Percentiles rank a stretch among this genome's conserved stretches.
phyloP scores from a whole-genome alignment of 30 jellyfish, hydroid and myxozoan genomes.

The Haliclystus octoradiatus region DNA sequence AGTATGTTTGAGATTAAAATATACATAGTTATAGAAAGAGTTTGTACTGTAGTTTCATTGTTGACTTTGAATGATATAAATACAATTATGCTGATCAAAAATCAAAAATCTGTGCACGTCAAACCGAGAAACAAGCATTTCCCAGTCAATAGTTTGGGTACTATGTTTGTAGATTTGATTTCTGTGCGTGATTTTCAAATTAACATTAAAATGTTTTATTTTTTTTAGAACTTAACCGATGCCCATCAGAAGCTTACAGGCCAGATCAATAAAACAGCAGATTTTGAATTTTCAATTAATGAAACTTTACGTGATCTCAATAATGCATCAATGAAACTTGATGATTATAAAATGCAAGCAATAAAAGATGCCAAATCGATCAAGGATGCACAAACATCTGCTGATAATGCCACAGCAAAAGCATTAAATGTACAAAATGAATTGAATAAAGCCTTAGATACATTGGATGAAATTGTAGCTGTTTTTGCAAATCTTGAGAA shows the following conservation, averaged over 20 bases:
- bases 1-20: too few relatives aligned
- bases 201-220: too few relatives aligned
- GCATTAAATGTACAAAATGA: slow-evolving; percentile 30
- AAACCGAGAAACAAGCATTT: too few relatives aligned
- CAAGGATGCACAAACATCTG: slow-evolving; percentile 11
- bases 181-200: too few relatives aligned
- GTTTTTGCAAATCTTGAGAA: slow-evolving; percentile 33
- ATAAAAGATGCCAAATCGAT: slow-evolving; percentile 46
- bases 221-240: too few relatives aligned
- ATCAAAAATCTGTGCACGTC: too few relatives aligned
- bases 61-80: too few relatives aligned
- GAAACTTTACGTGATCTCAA: slow-evolving; percentile 27
- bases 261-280: slow-evolving; percentile 10
- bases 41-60: too few relatives aligned
- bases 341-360: slow-evolving; percentile 41
- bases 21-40: too few relatives aligned
- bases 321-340: slow-evolving; percentile 16
- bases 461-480: slow-evolving; percentile 52
- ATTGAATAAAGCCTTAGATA: slow-evolving; percentile 23
- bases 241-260: slow-evolving; percentile 9
- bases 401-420: slow-evolving; percentile 9
- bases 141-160: too few relatives aligned
- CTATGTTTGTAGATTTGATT: too few relatives aligned
- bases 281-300: slow-evolving; percentile 15
- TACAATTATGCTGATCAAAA: too few relatives aligned